phyloP scores from a whole-genome alignment of 2,888 invertebrate species.

The Protonemura montana region DNA sequence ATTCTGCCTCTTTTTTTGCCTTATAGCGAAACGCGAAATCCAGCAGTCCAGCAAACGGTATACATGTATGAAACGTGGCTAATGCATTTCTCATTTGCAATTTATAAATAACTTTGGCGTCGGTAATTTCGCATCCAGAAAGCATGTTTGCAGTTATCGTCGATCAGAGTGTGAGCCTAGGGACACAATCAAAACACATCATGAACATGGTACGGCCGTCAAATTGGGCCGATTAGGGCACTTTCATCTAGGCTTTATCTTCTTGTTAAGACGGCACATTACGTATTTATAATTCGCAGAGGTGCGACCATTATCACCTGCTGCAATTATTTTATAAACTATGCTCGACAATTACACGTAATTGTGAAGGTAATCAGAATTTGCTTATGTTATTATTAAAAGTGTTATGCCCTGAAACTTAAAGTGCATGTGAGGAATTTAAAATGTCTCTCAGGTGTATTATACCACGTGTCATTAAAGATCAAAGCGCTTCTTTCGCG shows the following conservation, averaged over 20 bases:
- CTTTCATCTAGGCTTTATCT: neutral
- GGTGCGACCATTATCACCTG: conserved; percentile 12
- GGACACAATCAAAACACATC: neutral
- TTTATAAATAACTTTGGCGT: conserved; percentile 3
- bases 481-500: neutral
- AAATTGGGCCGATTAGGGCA: neutral
- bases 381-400: neutral
- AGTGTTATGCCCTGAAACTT: neutral
- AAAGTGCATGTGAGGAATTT: neutral
- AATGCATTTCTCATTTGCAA: conserved; percentile 7
- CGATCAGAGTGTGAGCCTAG: neutral
- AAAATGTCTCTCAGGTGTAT: neutral
- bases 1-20: no score
- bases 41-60: neutral
- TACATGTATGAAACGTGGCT: neutral
- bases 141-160: neutral
- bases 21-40: neutral
- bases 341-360: neutral
- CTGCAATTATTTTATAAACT: neutral
- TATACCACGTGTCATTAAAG: neutral
- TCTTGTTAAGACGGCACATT: neutral
- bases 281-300: neutral
- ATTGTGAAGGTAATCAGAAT: conserved; percentile 12
- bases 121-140: neutral
- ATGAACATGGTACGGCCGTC: neutral